Base-by-base conservation (phyloP, 1,140 invertebrate species). In the Sycophila sp. region DNA sequence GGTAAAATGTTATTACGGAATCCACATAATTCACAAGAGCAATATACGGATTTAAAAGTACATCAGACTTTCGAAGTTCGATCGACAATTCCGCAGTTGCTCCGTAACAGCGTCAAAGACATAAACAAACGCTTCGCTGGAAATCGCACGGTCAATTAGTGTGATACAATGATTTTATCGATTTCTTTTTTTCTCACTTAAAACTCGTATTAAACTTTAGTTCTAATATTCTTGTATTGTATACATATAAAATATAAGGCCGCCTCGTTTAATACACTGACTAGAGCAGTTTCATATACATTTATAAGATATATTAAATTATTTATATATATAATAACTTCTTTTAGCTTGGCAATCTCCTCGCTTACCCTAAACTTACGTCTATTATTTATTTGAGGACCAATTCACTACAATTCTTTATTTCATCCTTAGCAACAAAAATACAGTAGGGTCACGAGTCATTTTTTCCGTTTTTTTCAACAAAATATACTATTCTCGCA, bases 261-360 rank as follows among this genome's bases (percentile, higher is more conserved):
- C 85, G 84, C 85, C 85, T 83, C 82, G 81, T 82, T 84, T 64
- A 81, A 83, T 85, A 84, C 83, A 86, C 83, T 84, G 85, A 86
- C 84, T 86, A 86, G 85, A 85, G 83, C 83, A 85, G 82, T 85
- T 85, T 82, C 78, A 83, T 81, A 81, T 83, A 75, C 53, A 75
- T 70, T 56, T 74, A 73, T 65, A 68, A n/a, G 15, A 55, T 62
- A 36, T 71, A 69, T 55, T 64, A 62, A 71, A 67, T 59, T 56
- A 73, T 69, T 70, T 73, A 75, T 75, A 24, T 49, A 69, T 55
- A 45, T 40, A 67, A 75, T 75, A 49, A 73, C 65, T 58, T 75
- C 64, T 76, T 69, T 75, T 64, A 67, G 63, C 67, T 77, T 77
- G 76, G 75, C 75, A 76, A 75, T 76, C 71, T 56, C 24, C 70